Conservation (phyloP, 1,140 invertebrate genomes). For the Drosophila parvula region DNA sequence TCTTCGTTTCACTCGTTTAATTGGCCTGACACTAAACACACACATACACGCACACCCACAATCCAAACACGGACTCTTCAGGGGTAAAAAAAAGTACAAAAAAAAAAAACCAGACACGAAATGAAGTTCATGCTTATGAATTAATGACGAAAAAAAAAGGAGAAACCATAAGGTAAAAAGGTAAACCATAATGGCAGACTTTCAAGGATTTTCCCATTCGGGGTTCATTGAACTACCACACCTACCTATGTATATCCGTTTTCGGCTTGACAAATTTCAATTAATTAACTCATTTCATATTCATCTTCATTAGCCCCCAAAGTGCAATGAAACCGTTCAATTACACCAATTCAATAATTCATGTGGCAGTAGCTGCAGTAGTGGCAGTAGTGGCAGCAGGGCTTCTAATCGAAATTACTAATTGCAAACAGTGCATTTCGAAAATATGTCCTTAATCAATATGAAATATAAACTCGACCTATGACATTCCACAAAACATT, state of each 20-base stretch:
- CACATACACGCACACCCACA: constrained; percentile 3
- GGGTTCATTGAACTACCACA: constrained; percentile 28
- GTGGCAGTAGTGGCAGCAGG: neutral
- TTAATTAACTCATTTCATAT: constrained; percentile 54
- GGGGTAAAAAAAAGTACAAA: neutral
- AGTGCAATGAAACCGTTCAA: constrained; percentile 34
- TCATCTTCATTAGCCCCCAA: constrained; percentile 47
- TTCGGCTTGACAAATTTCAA: constrained; percentile 41
- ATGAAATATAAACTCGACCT: neutral
- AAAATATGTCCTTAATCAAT: constrained; percentile 2
- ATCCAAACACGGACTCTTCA: no score
- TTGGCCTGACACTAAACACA: constrained; percentile 53
- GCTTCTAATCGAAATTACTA: constrained; percentile 9
- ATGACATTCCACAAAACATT: neutral
- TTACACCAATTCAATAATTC: constrained; percentile 46
- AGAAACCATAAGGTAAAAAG: neutral
- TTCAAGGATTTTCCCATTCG: constrained; percentile 7
- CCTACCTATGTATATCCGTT: neutral
- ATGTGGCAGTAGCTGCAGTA: neutral
- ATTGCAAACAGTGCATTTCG: constrained; percentile 13
- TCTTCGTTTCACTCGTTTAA: constrained; percentile 62
- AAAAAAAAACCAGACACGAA: constrained; percentile 36
- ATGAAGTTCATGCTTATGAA: constrained; percentile 80
- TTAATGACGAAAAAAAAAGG: constrained; percentile 60
- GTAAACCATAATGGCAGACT: constrained; percentile 18